These are phyloP conservation scores for cat (Felis catus) DNA, from an alignment of 2,113 vertebrate species.

Conservation along the genomic window F.catus_Fca126_mat1.0 CM031419.1:7600501-7601000, in stretches of 20 bases:
- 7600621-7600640: constrained; percentile 90
- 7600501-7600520: constrained; percentile 91
- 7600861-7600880: constrained; percentile 75
- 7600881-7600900: constrained; percentile 63
- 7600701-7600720: constrained; percentile 88
- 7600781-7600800: constrained; percentile 91
- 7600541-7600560: constrained; percentile 92
- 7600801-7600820: constrained; percentile 89
- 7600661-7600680: constrained; percentile 89
- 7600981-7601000: constrained; percentile 96
- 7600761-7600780: constrained; percentile 89
- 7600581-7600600: constrained; percentile 92
- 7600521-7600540: constrained; percentile 91
- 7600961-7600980: constrained; percentile 91
- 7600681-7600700: constrained; percentile 89
- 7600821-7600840: constrained; percentile 79
- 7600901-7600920: constrained; percentile 58
- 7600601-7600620: constrained; percentile 88
- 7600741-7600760: constrained; percentile 93
- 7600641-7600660: constrained; percentile 91
- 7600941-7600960: constrained; percentile 79
- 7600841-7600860: constrained; percentile 77
- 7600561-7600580: constrained; percentile 92
- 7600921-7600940: constrained; percentile 74
- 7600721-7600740: constrained; percentile 92